Conservation (phyloP, 2,888 invertebrate genomes). For the Aspidiotus rigidus region DNA sequence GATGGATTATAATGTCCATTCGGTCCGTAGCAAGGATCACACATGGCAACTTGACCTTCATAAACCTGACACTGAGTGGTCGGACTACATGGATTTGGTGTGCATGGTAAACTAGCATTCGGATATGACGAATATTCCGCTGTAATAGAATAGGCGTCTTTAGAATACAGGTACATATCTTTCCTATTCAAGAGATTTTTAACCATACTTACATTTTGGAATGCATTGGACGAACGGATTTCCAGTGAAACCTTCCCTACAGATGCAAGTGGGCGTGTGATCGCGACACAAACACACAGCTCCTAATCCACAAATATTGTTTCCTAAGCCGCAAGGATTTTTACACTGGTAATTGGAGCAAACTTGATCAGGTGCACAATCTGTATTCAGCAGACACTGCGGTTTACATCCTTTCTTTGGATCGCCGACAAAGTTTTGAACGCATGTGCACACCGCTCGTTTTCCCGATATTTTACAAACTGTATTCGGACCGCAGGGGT, state of each 20-base stretch:
- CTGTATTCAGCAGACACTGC: conserved; percentile 73
- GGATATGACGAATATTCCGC: conserved; percentile 48
- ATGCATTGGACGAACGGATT: conserved; percentile 70
- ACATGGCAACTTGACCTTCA: conserved; percentile 66
- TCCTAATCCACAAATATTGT: conserved; percentile 66
- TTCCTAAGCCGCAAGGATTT: conserved; percentile 57
- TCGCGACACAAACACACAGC: conserved; percentile 69
- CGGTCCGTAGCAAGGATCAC: conserved; percentile 64
- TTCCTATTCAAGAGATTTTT: background rate
- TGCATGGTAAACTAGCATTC: conserved; percentile 59
- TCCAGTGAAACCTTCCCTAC: conserved; percentile 66
- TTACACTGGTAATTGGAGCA: conserved; percentile 62
- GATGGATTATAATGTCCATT: conserved; percentile 59
- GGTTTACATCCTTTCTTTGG: conserved; percentile 66
- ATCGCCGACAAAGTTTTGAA: conserved; percentile 66
- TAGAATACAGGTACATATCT: background rate
- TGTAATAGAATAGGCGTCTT: conserved; percentile 38
- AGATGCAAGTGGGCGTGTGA: conserved; percentile 73
- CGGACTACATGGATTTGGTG: conserved; percentile 67
- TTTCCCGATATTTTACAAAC: conserved; percentile 61
- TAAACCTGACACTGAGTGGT: conserved; percentile 59
- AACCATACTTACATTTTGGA: conserved; percentile 45
- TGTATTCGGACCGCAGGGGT: conserved; percentile 70
- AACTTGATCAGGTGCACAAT: conserved; percentile 63
- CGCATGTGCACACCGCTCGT: conserved; percentile 66